Conservation (phyloP, 92 coral and sea anemone genomes). For the Montipora capitata region DNA sequence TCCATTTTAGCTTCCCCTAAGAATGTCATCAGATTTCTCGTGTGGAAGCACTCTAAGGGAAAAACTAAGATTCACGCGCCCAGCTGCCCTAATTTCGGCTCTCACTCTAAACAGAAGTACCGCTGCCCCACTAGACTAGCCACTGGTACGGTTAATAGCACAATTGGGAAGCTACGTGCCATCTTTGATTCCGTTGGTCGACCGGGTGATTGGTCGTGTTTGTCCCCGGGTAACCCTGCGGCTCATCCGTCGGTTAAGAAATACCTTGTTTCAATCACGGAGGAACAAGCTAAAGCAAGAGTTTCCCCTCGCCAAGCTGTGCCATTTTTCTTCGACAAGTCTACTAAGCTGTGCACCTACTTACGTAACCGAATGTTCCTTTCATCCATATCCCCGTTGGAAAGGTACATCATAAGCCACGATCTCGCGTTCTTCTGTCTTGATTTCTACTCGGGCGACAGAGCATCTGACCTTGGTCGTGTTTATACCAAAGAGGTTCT, state of each 20-base stretch:
- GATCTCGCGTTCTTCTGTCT: slow-evolving; percentile 45
- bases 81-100: slow-evolving; percentile 12
- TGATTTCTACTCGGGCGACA: slow-evolving; percentile 46
- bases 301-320: slow-evolving; percentile 54
- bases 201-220: neutral
- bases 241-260: slow-evolving; percentile 16
- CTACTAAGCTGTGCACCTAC: slow-evolving; percentile 7
- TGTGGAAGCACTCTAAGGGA: slow-evolving; percentile 55
- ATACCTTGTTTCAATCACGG: slow-evolving; percentile 38
- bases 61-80: slow-evolving; percentile 22
- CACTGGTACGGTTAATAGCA: slow-evolving; percentile 18
- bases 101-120: slow-evolving; percentile 11
- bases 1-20: slow-evolving; percentile 7
- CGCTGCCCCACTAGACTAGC: slow-evolving; percentile 15
- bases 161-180: slow-evolving; percentile 10
- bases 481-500: slow-evolving; percentile 29
- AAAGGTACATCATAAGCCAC: slow-evolving; percentile 18
- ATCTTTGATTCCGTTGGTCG: neutral
- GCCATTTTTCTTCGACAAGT: slow-evolving; percentile 46
- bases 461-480: slow-evolving; percentile 51
- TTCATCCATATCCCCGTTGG: slow-evolving; percentile 7
- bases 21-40: slow-evolving; percentile 26
- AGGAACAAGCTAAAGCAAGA: slow-evolving; percentile 53
- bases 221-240: slow-evolving; percentile 38
- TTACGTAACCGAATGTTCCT: neutral